Percentiles rank a stretch among this genome's conserved stretches.
phyloP scores from a whole-genome alignment of 2,888 invertebrate genomes.

The Tachina grossa region DNA sequence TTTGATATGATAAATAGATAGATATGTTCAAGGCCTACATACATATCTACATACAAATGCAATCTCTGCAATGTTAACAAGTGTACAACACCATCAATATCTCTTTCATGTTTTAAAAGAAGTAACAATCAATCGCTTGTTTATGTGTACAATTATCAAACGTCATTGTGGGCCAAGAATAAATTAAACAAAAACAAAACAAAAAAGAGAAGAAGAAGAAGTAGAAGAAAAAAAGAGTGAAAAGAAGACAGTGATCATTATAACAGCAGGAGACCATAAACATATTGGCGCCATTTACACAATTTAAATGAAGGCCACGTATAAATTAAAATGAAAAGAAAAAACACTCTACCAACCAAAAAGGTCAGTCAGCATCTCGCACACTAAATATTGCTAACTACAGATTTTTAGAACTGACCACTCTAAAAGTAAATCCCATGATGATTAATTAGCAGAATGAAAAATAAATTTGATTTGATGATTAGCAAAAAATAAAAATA shows the following conservation, averaged over 20 bases:
- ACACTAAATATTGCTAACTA: neutral
- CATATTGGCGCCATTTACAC: constrained; percentile 65
- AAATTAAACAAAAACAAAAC: constrained; percentile 32
- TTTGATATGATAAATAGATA: constrained; percentile 55
- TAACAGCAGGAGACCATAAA: constrained; percentile 66
- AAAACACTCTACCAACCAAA: neutral
- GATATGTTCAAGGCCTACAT: neutral
- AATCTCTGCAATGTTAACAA: constrained; percentile 48
- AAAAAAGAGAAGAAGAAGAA: neutral
- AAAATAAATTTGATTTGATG: constrained; percentile 9
- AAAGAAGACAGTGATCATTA: constrained; percentile 66
- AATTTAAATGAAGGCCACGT: constrained; percentile 58
- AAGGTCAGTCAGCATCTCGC: constrained; percentile 33
- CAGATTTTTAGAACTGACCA: constrained; percentile 3
- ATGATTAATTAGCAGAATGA: constrained; percentile 41
- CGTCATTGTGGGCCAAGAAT: constrained; percentile 50
- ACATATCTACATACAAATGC: too few relatives aligned
- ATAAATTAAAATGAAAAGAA: constrained; percentile 34
- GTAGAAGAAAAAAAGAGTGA: constrained; percentile 10
- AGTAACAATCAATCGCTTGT: constrained; percentile 7
- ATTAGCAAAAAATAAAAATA: constrained; percentile 16
- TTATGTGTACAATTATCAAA: constrained; percentile 62
- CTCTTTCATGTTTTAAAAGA: neutral
- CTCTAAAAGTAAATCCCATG: constrained; percentile 16
- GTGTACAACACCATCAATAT: constrained; percentile 19